phyloP scores from a whole-genome alignment of 2,888 invertebrate genomes.

The Caenorhabditis panamensis region DNA sequence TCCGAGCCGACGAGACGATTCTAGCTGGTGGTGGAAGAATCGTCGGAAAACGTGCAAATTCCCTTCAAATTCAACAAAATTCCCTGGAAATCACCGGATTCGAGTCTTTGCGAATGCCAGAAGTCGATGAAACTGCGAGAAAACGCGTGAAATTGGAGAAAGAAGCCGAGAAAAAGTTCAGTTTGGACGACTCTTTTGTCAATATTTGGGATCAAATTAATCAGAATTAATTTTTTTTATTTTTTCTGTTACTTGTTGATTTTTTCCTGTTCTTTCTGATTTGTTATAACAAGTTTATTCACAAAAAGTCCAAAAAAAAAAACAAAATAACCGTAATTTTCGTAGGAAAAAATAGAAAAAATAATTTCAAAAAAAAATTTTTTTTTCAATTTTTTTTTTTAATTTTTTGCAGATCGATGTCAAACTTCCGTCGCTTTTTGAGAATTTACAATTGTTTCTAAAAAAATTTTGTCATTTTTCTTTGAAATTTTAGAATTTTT shows the following conservation, averaged over 20 bases:
- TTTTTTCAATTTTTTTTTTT: too few relatives aligned
- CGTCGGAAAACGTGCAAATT: neutral
- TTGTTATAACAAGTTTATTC: too few relatives aligned
- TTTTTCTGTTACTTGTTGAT: neutral
- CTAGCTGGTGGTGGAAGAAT: constrained; percentile 17
- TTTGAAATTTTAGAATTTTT: constrained; percentile 1
- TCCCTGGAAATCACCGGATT: neutral
- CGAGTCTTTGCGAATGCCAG: neutral
- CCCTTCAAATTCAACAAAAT: too few relatives aligned
- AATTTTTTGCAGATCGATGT: too few relatives aligned
- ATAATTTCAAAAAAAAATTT: neutral
- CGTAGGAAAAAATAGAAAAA: neutral
- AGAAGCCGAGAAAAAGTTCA: neutral
- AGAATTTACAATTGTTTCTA: constrained; percentile 47
- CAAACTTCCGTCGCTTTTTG: constrained; percentile 57
- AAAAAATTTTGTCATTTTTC: constrained; percentile 10
- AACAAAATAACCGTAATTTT: constrained; percentile 5
- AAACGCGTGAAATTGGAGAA: neutral
- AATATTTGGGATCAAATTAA: neutral
- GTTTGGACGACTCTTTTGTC: neutral
- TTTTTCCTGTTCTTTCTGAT: neutral
- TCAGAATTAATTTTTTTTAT: neutral
- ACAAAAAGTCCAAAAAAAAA: too few relatives aligned
- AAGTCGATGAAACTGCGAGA: neutral
- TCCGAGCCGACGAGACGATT: constrained; percentile 16